Base-by-base conservation (phyloP, 2,113 vertebrate genomes). In the Paraplagusia blochii region DNA sequence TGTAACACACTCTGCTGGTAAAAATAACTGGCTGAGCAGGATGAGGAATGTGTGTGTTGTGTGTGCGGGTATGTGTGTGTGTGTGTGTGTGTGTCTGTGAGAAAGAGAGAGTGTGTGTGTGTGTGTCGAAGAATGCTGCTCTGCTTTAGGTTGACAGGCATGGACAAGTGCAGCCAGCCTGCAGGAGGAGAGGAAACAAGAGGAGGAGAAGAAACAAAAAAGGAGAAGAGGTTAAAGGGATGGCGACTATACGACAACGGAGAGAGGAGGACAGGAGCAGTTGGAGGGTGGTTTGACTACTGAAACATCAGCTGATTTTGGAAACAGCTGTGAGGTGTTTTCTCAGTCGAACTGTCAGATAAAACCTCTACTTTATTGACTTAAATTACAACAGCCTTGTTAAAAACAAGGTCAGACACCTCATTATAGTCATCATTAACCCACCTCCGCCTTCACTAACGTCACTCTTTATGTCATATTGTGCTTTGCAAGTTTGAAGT, bases 131-230 rank as follows among this genome's bases (percentile, higher is more conserved):
- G 85, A 84, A 84, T 87, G 88, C 74, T 66, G 81, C 75, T 82
- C 71, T 68, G 81, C 74, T 72, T 69, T 70, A 40, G 69, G 74
- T 62, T 85, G 83, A 87, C 86, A 85, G 82, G 87, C 88, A 84
- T 58, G 59, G 75, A 87, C 88, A 89, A 85, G 87, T 88, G 87
- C 44, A 79, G 73, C 64, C 56, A 38, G 65, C 69, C 63, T 22
- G 52, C 38, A 70, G 71, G 67, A 45, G 22, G 29, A 34, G 49
- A 49, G 44, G 39, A 36, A 5, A 15, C 7, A 14, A 15, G 13
- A 8, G 44, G 18, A 29, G n/a, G 22, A 36, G 16, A 44, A 44
- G 53, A 40, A 13, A 5, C n/a, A 29, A 52, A 54, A 17, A 15
- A 34, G 22, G 43, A 22, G 34, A 9, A 14, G n/a, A 17, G 18